Evolutionary conservation across 2,888 invertebrate genomes (phyloP).

Genomic region (Plebejus melissa): DNA sequence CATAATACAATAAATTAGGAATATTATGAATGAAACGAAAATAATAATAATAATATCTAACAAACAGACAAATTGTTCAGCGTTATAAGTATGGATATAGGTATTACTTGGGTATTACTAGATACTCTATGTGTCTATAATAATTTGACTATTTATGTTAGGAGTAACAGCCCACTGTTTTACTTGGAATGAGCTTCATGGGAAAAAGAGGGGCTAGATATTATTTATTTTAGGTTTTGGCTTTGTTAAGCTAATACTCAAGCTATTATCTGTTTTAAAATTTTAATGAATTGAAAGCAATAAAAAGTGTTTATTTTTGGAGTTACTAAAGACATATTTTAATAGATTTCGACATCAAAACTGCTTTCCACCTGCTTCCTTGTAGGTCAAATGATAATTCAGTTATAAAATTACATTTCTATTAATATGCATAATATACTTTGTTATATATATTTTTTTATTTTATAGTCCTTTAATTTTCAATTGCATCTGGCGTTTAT

Average conservation of each 20-base stretch:
- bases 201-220: no score
- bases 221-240: no score
- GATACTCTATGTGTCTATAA: no score
- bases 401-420: neutral
- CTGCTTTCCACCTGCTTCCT: constrained; percentile 12
- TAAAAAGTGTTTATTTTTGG: neutral
- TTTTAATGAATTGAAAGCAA: neutral
- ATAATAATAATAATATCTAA: neutral
- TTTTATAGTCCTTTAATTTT: neutral
- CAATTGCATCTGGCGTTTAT: neutral
- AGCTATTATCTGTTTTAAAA: neutral
- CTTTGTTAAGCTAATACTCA: no score
- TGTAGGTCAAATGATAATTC: neutral
- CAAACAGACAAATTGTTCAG: no score
- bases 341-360: neutral
- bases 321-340: neutral
- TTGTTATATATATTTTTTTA: neutral
- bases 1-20: neutral
- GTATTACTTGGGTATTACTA: no score
- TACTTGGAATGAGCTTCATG: no score
- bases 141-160: no score
- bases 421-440: neutral
- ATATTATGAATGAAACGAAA: neutral
- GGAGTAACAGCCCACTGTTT: no score
- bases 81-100: no score